phyloP scores from a whole-genome alignment of 92 coral and sea anemone species.

The Pocillopora grandis region DNA sequence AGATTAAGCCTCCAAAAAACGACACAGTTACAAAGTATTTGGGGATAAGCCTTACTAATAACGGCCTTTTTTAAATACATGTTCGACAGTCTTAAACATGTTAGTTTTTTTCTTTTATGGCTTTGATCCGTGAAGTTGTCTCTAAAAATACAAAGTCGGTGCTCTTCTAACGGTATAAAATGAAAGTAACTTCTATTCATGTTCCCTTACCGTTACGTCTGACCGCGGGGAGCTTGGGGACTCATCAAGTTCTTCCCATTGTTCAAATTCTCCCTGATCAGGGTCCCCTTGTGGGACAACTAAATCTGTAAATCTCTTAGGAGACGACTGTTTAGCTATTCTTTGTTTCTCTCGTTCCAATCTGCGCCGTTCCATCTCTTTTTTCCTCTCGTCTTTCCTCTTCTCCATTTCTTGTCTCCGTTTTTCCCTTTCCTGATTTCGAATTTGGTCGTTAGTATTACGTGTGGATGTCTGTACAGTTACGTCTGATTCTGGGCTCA shows the following conservation, averaged over 20 bases:
- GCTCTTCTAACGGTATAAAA: no score
- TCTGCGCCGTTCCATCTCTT: slow-evolving; percentile 56
- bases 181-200: no score
- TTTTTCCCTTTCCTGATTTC: slow-evolving; percentile 50
- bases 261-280: slow-evolving; percentile 58
- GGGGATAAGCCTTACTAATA: no score
- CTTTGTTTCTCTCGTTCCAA: slow-evolving; percentile 58
- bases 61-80: no score
- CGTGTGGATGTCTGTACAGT: slow-evolving; percentile 2
- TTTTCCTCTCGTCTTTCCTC: slow-evolving; percentile 72
- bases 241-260: slow-evolving; percentile 67
- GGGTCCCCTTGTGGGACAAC: slow-evolving; percentile 29
- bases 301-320: slow-evolving; percentile 22
- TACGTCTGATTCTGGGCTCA: slow-evolving; percentile 33
- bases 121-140: no score
- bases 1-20: no score
- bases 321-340: slow-evolving; percentile 16
- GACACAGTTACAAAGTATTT: no score
- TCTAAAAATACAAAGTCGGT: no score
- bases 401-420: slow-evolving; percentile 65
- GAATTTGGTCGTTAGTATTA: slow-evolving; percentile 36
- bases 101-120: no score
- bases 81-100: no score
- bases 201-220: slow-evolving; percentile 40
- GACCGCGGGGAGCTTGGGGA: slow-evolving; percentile 36